phyloP scores from a whole-genome alignment of 1,140 invertebrate species.

The Drosophila azteca region DNA sequence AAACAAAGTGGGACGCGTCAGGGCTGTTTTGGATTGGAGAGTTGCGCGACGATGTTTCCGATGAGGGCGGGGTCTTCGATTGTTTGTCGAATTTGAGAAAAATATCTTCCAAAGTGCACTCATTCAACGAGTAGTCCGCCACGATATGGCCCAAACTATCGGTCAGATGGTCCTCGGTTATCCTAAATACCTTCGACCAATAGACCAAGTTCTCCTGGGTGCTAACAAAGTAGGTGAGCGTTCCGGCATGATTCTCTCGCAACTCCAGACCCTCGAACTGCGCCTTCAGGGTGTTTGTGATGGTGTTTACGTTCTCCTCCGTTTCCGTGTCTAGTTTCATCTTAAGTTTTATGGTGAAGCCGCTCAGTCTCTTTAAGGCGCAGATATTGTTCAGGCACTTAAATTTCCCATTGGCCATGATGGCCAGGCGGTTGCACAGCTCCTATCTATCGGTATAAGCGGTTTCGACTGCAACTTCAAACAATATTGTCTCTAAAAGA shows the following conservation, averaged over 20 bases:
- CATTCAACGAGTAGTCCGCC: constrained; percentile 80
- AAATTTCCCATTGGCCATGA: constrained; percentile 92
- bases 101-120: constrained; percentile 82
- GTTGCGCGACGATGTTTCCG: constrained; percentile 20
- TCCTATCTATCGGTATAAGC: constrained; percentile 83
- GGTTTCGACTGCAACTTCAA: constrained; percentile 5
- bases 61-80: constrained; percentile 6
- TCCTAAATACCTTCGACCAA: constrained; percentile 77
- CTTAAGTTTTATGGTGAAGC: constrained; percentile 84
- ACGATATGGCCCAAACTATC: constrained; percentile 42
- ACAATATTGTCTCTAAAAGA: constrained; percentile 21
- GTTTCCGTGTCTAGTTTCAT: constrained; percentile 63
- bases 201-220: constrained; percentile 54
- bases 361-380: constrained; percentile 84
- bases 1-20: constrained; percentile 16
- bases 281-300: constrained; percentile 55
- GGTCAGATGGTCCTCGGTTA: constrained; percentile 44
- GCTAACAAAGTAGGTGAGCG: constrained; percentile 72
- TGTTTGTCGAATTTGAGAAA: constrained; percentile 74
- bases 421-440: constrained; percentile 90
- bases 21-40: constrained; percentile 16
- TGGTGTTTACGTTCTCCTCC: constrained; percentile 47
- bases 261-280: constrained; percentile 54
- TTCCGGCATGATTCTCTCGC: constrained; percentile 74
- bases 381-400: constrained; percentile 84